Evolutionary conservation across 2,797 vertebrate species (phyloP).

Genomic region (Acrossocheilus wenchowensis): DNA sequence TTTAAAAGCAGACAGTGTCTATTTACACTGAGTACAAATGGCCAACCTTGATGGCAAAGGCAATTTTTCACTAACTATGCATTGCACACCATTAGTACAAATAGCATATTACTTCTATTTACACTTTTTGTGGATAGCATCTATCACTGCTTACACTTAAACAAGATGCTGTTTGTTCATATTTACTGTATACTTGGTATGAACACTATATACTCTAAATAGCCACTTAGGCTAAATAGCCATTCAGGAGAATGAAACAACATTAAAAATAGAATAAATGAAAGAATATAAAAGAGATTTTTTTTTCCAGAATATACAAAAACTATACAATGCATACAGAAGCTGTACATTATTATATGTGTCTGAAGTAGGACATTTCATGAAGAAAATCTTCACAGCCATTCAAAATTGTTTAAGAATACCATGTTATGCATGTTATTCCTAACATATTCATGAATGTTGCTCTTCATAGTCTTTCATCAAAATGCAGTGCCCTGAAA

Average conservation of each 20-base stretch:
- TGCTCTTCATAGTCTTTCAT: not conserved
- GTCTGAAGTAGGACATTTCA: not conserved
- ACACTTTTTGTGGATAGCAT: not conserved
- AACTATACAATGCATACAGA: not conserved
- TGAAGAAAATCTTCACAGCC: not conserved
- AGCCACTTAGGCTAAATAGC: not conserved
- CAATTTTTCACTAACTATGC: not conserved
- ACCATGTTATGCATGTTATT: not conserved
- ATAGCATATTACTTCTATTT: not conserved
- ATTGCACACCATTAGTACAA: not conserved
- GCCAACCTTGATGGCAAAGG: not conserved
- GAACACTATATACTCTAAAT: not conserved
- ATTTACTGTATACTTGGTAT: not conserved
- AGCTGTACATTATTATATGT: not conserved
- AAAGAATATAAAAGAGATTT: not conserved
- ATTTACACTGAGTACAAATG: not conserved
- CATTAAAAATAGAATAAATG: not conserved
- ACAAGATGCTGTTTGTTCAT: not conserved
- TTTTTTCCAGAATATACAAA: too few relatives aligned
- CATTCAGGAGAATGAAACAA: not conserved
- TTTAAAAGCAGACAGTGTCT: not conserved
- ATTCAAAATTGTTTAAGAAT: not conserved
- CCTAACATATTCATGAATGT: not conserved
- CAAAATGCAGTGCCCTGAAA: not conserved
- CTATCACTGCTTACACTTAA: not conserved